A percentile compares a stretch with the other conserved stretches of the same genome.
phyloP scores from a whole-genome alignment of 1,140 invertebrate genomes.

The Meloidogyne exigua region DNA sequence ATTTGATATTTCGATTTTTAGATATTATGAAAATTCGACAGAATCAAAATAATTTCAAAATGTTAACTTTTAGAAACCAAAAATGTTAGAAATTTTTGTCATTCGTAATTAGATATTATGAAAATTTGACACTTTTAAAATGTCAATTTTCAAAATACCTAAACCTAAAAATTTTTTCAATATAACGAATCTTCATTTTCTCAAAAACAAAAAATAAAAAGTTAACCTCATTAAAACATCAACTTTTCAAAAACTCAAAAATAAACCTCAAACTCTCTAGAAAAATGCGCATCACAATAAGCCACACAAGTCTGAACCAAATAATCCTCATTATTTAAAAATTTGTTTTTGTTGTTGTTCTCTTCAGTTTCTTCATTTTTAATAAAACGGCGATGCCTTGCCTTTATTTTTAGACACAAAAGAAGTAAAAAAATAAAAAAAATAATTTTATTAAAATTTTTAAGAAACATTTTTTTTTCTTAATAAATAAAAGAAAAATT shows the following conservation, averaged over 20 bases:
- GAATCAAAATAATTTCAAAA: background rate
- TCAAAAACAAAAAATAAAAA: no score
- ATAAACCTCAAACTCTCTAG: constrained; percentile 26
- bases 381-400: background rate
- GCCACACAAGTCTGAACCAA: constrained; percentile 15
- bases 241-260: background rate
- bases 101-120: no score
- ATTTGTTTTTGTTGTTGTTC: background rate
- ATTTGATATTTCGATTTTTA: no score
- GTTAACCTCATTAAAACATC: no score
- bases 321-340: background rate
- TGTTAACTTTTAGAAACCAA: no score
- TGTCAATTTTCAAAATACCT: no score
- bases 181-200: no score
- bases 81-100: no score
- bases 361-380: no score
- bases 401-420: background rate
- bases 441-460: background rate
- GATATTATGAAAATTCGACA: background rate
- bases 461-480: background rate
- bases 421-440: background rate
- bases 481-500: no score
- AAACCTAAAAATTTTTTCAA: no score
- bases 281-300: constrained; percentile 24
- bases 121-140: background rate